Evolutionary conservation across 2,113 vertebrate species (phyloP).

Genomic region (Bubalus kerabau): DNA sequence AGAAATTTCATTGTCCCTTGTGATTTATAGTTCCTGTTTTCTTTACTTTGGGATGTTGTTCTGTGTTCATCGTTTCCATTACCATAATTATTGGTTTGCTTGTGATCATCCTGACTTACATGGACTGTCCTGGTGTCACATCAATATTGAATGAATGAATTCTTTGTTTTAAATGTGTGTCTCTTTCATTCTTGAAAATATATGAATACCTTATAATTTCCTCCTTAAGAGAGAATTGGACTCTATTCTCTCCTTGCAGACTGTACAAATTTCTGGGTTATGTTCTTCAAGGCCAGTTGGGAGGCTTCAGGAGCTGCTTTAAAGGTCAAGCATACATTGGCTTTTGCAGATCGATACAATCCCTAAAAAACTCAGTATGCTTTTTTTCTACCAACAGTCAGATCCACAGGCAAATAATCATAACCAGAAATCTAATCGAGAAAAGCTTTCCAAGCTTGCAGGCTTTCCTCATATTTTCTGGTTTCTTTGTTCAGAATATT

Average conservation of each 20-base stretch:
- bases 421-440: neutral
- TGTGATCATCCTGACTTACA: neutral
- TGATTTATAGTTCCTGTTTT: neutral
- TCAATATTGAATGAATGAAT: neutral
- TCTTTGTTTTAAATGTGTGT: neutral
- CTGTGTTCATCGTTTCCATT: neutral
- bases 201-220: neutral
- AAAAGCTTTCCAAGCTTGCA: neutral
- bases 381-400: neutral
- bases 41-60: neutral
- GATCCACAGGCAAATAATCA: neutral
- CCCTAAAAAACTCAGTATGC: neutral
- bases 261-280: neutral
- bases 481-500: neutral
- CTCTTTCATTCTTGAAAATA: neutral
- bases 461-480: neutral
- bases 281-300: neutral
- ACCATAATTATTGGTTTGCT: neutral
- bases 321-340: constrained; percentile 19
- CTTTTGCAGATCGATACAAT: neutral
- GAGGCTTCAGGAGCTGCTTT: neutral
- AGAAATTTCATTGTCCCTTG: neutral
- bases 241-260: neutral
- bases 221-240: neutral
- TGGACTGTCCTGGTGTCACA: neutral